Evolutionary conservation across 1,140 invertebrate species (phyloP), one percentile per base, ranked within the genome.

Genomic region (Caenorhabditis brenneri): DNA sequence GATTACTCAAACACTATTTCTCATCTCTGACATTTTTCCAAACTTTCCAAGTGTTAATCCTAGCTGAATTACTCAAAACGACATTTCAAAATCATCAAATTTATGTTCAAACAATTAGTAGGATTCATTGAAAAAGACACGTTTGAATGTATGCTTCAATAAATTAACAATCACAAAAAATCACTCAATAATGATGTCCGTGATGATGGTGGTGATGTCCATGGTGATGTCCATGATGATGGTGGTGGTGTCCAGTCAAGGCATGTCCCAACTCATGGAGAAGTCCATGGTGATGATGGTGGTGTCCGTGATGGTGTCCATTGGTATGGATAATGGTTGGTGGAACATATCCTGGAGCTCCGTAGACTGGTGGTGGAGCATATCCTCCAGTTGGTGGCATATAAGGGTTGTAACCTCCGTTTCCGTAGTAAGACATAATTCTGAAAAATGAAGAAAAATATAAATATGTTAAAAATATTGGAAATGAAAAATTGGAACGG

Each of bases 201-300:
- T 74, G 65, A 74, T 65, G 58, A 29, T 65, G 58, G n/a, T 74
- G 65, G n/a, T 74, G 65, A 27, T 74, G 65, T 27, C 65, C 65
- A 24, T 33, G 19, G 7, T 74, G 65, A n/a, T 74, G 65, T 22
- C 36, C 65, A 24, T 42, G 65, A 46, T 74, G 65, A 24, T 74
- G 65, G 12, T 74, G 65, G n/a, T 74, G 65, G 22, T 74, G 65
- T 27, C 65, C 65, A 74, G 65, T 74, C n/a, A 74, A n/a, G 1
- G 65, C 65, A 27, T 74, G 65, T 1, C 65, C 65, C 9, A 74
- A 15, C 36, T 74, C 65, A 42, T 74, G 65, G 22, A 74, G 36
- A 6, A 74, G 27, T 4, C 65, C 36, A 12, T 74, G 65, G n/a
- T 74, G 65, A 9, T 74, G 65, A n/a, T 74, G 65, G 15, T 74